These are phyloP conservation scores for Pristiophorus japonicus DNA, from an alignment of 2,113 vertebrate genomes.

Conservation along the genomic window DNA sequence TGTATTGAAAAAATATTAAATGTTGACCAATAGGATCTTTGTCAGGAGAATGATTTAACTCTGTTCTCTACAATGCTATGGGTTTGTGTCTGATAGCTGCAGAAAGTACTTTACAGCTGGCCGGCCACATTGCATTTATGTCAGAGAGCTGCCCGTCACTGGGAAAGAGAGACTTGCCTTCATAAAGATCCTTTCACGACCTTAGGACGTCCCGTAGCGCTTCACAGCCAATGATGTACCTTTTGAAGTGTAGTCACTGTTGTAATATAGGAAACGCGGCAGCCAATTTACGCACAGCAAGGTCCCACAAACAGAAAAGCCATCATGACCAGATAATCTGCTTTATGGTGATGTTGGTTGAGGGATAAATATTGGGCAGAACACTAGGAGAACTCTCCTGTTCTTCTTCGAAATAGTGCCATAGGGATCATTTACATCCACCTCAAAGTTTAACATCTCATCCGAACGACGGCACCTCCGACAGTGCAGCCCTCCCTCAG, in stretches of 20 bases:
- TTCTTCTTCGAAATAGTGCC: neutral
- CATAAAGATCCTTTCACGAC: neutral
- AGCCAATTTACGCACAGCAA: neutral
- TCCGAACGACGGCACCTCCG: neutral
- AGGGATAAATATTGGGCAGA: neutral
- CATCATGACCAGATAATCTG: neutral
- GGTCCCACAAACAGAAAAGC: neutral
- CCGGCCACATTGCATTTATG: neutral
- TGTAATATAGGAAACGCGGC: neutral
- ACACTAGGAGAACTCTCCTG: neutral
- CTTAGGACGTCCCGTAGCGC: neutral
- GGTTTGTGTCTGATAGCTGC: neutral
- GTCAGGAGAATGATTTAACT: neutral
- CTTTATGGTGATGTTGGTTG: neutral
- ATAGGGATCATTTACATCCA: neutral
- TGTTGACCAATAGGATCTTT: neutral
- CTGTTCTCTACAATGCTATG: neutral
- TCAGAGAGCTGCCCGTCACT: neutral
- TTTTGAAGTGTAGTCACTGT: neutral
- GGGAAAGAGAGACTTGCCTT: neutral
- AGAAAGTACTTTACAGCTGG: neutral
- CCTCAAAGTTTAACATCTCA: neutral
- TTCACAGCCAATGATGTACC: neutral
- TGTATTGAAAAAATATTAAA: too few relatives aligned
- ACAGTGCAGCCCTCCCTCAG: neutral